Conservation (phyloP, 2,888 invertebrate genomes). For the Erynnis tages region DNA sequence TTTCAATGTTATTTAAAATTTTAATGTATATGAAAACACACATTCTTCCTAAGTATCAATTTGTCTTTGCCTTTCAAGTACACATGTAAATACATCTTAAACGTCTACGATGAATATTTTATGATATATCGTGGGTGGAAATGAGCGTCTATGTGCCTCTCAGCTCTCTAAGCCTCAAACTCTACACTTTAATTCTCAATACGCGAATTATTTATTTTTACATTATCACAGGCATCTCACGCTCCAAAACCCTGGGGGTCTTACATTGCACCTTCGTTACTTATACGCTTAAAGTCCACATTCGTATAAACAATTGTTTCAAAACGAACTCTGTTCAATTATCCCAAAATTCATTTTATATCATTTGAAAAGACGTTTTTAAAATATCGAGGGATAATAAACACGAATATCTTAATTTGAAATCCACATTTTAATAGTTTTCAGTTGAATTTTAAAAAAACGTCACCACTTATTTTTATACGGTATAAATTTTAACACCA, state of each 20-base stretch:
- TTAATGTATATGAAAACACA: slow-evolving; percentile 60
- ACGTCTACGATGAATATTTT: slow-evolving; percentile 34
- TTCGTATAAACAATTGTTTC: slow-evolving; percentile 39
- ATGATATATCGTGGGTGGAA: slow-evolving; percentile 37
- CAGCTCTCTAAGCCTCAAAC: slow-evolving; percentile 46
- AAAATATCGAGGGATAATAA: slow-evolving; percentile 2
- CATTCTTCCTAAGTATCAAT: slow-evolving; percentile 43
- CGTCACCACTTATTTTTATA: slow-evolving; percentile 30
- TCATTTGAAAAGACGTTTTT: no score
- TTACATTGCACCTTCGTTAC: slow-evolving; percentile 68
- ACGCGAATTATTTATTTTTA: slow-evolving; percentile 54
- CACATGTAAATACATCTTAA: slow-evolving; percentile 50
- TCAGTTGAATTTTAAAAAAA: slow-evolving; percentile 17
- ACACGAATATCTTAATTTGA: slow-evolving; percentile 4
- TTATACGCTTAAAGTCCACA: slow-evolving; percentile 46
- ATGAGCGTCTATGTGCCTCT: slow-evolving; percentile 60
- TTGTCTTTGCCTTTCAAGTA: slow-evolving; percentile 44
- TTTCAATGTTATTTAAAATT: slow-evolving; percentile 19
- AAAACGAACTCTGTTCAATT: slow-evolving; percentile 55
- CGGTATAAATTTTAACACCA: slow-evolving; percentile 32
- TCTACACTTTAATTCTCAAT: slow-evolving; percentile 45
- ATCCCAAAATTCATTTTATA: background rate
- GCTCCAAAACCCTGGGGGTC: slow-evolving; percentile 68
- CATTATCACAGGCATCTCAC: slow-evolving; percentile 75
- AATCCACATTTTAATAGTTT: background rate